Base-by-base conservation (phyloP, 2,797 vertebrate genomes). In the Melanotaenia pygmaea region DNA sequence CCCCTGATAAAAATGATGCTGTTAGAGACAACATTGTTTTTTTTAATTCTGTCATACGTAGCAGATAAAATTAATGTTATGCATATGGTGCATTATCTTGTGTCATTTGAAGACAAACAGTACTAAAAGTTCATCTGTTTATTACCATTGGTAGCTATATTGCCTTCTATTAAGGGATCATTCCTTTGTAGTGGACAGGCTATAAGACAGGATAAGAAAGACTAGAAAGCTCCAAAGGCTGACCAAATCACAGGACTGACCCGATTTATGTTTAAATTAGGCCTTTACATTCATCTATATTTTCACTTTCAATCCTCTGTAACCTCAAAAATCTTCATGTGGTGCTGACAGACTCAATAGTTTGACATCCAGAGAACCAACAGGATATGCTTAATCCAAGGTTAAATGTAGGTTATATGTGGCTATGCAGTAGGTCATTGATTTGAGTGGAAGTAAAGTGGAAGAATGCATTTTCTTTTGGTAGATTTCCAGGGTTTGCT, bases 351-450 rank as follows among this genome's bases (percentile, higher is more conserved):
- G 38, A 57, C 24, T 59, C 3, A 5, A 37, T 16, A 20, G 4
- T 9, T 51, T 71, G 51, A 79, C 45, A n/a, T 22, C 47, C 16
- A 35, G n/a, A 28, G 40, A 51, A 53, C 77, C 81, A 76, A 65
- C 72, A 37, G 62, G 72, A 67, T 22, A 51, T 67, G 64, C 79
- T 69, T 10, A 64, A 56, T 38, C 13, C 81, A 87, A 86, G 81
- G 81, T 83, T 68, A 83, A 56, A 76, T 71, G 24, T 32, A 70
- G 76, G 80, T 83, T 74, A 70, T 10, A 72, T 43, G 7, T 58
- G 0, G 54, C 2, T 57, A 64, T 56, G 56, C 64, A 59, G 67
- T 57, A 63, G 70, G 16, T n/a, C 9, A 18, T 35, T 37, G 62
- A 67, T 45, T 30, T 56, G 51, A 66, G 32, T 58, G 69, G 26